Evolutionary conservation across 1,140 invertebrate genomes (phyloP).

Genomic region (Megalopta genalis): DNA sequence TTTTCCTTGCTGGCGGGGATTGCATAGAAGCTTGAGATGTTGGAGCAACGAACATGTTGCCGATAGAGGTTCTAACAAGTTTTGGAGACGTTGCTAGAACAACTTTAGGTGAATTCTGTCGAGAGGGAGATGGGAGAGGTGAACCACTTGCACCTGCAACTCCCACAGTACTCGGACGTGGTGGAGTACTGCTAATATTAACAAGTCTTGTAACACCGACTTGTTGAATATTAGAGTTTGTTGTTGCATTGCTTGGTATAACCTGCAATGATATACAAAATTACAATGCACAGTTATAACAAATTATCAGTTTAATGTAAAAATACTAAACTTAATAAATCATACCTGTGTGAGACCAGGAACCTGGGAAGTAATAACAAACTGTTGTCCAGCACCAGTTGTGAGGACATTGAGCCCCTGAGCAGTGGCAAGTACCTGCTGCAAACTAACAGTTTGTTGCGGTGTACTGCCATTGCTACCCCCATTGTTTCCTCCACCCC

Average conservation of each 20-base stretch:
- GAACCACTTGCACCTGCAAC: constrained; percentile 69
- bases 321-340: no score
- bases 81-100: constrained; percentile 77
- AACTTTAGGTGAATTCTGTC: constrained; percentile 74
- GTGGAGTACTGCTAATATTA: constrained; percentile 71
- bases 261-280: constrained; percentile 65
- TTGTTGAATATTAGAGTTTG: constrained; percentile 73
- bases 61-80: constrained; percentile 72
- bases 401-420: constrained; percentile 78
- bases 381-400: constrained; percentile 77
- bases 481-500: constrained; percentile 77
- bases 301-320: not conserved
- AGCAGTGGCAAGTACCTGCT: constrained; percentile 78
- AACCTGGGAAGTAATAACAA: constrained; percentile 79
- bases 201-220: constrained; percentile 78
- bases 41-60: constrained; percentile 74
- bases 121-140: constrained; percentile 68
- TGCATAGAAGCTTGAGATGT: constrained; percentile 59
- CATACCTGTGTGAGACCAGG: constrained; percentile 77
- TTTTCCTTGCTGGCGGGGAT: constrained; percentile 73
- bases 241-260: constrained; percentile 71
- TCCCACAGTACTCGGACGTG: constrained; percentile 72
- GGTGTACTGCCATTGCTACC: constrained; percentile 72
- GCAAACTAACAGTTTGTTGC: constrained; percentile 77
- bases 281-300: not conserved